phyloP scores from a whole-genome alignment of 2,113 vertebrate genomes.

The Syngnathoides biaculeatus region DNA sequence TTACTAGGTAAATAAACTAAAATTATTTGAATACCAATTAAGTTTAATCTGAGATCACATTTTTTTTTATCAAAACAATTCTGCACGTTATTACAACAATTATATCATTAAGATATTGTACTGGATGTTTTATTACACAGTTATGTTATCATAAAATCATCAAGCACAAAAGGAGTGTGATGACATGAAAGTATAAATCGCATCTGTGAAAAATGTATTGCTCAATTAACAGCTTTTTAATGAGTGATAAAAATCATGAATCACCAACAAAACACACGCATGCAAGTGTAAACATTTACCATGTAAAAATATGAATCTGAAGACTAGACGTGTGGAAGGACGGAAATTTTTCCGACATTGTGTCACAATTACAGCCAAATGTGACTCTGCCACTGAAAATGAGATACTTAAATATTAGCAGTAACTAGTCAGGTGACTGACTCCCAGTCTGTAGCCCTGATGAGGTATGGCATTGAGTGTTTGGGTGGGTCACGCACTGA shows the following conservation, averaged over 20 bases:
- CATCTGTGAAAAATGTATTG: neutral
- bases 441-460: slow-evolving; percentile 21
- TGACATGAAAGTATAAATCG: neutral
- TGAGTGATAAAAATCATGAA: neutral
- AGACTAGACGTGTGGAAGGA: neutral
- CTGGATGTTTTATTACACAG: no score
- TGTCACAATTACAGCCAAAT: neutral
- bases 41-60: no score
- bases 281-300: neutral
- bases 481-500: slow-evolving; percentile 12
- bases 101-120: no score
- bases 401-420: neutral
- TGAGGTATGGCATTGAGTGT: slow-evolving; percentile 47
- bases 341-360: neutral
- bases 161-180: no score
- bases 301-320: neutral
- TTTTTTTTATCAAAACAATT: no score
- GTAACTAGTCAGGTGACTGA: slow-evolving; percentile 12
- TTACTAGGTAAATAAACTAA: no score
- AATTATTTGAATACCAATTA: no score
- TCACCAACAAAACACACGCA: neutral
- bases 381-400: neutral
- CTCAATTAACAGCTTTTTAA: neutral
- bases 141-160: no score
- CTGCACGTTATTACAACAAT: no score